Base-by-base conservation (phyloP, 64 coral and sea anemone species). In the Actinia tenebrosa region DNA sequence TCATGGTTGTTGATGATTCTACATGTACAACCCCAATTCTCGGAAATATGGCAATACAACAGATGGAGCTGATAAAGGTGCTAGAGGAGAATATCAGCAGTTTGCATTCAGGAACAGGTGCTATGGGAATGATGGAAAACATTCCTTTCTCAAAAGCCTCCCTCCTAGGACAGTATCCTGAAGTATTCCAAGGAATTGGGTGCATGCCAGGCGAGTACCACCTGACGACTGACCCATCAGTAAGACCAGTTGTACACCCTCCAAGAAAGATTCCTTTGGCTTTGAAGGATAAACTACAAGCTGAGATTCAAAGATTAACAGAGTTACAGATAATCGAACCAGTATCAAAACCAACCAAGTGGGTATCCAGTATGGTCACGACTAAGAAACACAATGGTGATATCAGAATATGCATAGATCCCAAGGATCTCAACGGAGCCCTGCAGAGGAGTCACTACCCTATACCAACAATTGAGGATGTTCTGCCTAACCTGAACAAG, bases 121-220 rank as follows among this genome's bases (percentile, higher is more conserved):
- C 10, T 13, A 58, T 15, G 43, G n/a, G 47, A 54, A 30, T 14
- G 16, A 78, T 53, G 55, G 3, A 56, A 56, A 59, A 82, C 77
- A 89, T 55, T 50, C 16, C 66, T 68, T 66, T 71, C 27, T 66
- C 45, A 22, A 91, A 56, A 86, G 89, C 19, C 20, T 86, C 43
- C 42, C 84, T 86, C 45, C 6, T 91, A 64, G 10, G 68, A 22
- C 17, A 87, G 84, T 87, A 90, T 16, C 78, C 85, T 27, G 69
- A 94, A 45, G 88, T 87, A 2, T 91, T 94, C n/a, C 26, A 94
- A 42, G 93, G 89, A 11, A 10, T 88, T 19, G 85, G 93, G n/a
- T 84, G 86, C 86, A 27, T 94, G 10, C 92, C 88, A 43, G 88
- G 84, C 54, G 85, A 91, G 82, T 94, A 91, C 64, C 93, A 94